These are phyloP conservation scores for Drosophila quadrilineata DNA, from an alignment of 1,140 invertebrate species.

Conservation along the genomic window DNA sequence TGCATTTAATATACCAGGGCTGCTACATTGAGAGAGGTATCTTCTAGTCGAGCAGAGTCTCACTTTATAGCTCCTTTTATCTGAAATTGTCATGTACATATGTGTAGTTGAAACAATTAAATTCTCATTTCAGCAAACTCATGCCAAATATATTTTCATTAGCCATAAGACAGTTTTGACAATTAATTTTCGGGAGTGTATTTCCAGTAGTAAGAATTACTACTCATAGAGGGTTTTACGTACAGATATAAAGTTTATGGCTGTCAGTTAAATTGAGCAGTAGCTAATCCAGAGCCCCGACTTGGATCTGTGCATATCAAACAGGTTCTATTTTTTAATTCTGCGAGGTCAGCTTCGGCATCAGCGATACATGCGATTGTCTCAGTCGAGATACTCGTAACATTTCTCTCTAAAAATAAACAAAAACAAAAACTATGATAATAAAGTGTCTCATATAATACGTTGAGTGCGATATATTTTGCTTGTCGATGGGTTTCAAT, in stretches of 20 bases:
- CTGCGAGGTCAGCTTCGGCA: background rate
- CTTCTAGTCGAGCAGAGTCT: no score
- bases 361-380: background rate
- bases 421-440: background rate
- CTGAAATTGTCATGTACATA: no score
- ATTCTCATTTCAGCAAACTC: no score
- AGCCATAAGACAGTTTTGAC: no score
- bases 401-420: background rate
- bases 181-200: no score
- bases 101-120: no score
- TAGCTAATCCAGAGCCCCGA: background rate
- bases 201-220: background rate
- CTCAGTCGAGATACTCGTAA: background rate
- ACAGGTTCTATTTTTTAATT: slow-evolving; percentile 18
- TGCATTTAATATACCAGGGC: no score
- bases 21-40: no score
- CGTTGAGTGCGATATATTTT: slow-evolving; percentile 7
- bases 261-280: background rate
- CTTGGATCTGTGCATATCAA: background rate
- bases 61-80: no score
- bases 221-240: no score
- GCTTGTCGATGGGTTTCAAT: background rate
- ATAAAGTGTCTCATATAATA: background rate
- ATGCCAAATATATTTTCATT: no score
- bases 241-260: background rate